Evolutionary conservation across 1,140 invertebrate species (phyloP), one percentile per base, ranked within the genome.

Genomic region (Battus philenor): DNA sequence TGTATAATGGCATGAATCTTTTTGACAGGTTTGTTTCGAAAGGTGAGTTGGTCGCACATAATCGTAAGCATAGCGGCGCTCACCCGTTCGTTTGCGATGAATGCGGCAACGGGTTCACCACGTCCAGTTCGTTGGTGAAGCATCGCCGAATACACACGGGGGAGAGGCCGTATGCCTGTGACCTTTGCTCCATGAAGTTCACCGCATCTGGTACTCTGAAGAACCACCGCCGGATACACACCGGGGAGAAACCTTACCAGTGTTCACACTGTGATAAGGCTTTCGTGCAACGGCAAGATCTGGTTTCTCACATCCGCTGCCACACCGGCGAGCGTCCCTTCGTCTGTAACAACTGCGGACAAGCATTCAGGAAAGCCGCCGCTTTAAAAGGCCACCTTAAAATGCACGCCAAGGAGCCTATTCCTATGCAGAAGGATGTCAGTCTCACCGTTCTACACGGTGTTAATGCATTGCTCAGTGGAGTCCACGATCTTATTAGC

Each of bases 271-370:
- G 80, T 44, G 75, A 81, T 1, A 84, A 84, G 22, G 88, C 87
- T 0, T 90, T 90, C 30, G 87, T 88, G 0, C 89, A 90, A 49
- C 79, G 84, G 0, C 86, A 87, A 10, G 89, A 90, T 47, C 71
- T 88, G 11, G 87, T 90, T 6, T 89, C 93, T 10, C 95, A 97
- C 69, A 89, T 95, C 65, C 87, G 93, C 0, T 81, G 80, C 30
- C 94, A 96, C 57, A 94, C 93, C 0, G 92, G 95, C 0, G 93
- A 97, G 59, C 86, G 94, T 22, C 94, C 95, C 0, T 96, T 92
- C 66, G 90, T 91, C 17, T 98, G 96, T 72, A 90, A 91, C 12
- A 90, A 93, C 15, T 98, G 96, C 65, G 93, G 92, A 2, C 92
- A 93, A 49, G 88, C 91, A 0, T 94, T 93, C 62, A 89, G 90